Conservation (phyloP, 2,113 vertebrate species). For the Alces alces region DNA sequence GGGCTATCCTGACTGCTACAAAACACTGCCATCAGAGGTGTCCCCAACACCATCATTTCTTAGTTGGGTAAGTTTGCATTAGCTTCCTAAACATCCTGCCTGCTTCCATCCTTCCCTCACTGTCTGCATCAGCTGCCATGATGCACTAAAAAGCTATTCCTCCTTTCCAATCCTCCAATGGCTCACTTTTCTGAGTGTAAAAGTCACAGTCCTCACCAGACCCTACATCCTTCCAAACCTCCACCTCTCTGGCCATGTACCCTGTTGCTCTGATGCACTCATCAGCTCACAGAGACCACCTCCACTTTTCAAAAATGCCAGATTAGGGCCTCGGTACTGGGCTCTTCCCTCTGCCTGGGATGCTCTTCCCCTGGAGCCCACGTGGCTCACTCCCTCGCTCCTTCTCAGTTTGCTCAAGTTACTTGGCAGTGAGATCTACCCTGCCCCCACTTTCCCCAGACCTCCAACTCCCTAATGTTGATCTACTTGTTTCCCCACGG, state of each 20-base stretch:
- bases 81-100: neutral
- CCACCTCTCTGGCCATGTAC: neutral
- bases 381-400: neutral
- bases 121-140: neutral
- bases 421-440: neutral
- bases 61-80: rapidly evolving
- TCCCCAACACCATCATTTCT: neutral
- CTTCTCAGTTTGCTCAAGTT: neutral
- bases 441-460: neutral
- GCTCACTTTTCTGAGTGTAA: neutral
- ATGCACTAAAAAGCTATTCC: neutral
- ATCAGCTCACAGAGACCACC: neutral
- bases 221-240: neutral
- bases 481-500: neutral
- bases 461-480: too few species aligned
- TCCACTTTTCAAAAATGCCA: neutral
- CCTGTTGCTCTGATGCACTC: neutral
- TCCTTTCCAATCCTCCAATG: neutral
- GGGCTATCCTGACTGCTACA: too few species aligned
- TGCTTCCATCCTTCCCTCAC: neutral
- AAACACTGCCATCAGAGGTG: rapidly evolving
- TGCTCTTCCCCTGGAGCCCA: neutral
- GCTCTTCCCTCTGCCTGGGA: too few species aligned
- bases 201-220: neutral
- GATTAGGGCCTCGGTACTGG: neutral